Conservation (phyloP, 2,888 invertebrate genomes). For the Geotrupes spiniger region DNA sequence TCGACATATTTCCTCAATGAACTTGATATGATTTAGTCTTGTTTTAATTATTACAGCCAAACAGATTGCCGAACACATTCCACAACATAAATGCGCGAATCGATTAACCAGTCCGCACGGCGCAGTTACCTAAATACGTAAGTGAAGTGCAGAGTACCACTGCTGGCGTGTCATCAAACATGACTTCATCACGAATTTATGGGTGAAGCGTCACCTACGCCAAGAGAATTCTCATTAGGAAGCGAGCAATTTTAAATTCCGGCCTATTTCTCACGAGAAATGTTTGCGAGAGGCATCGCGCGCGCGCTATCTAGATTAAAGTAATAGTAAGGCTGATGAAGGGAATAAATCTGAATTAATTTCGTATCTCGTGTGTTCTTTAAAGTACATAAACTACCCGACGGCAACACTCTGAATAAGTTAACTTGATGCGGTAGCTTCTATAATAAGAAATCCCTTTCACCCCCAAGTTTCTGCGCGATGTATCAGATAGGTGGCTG, state of each 20-base stretch:
- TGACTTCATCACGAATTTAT: no score
- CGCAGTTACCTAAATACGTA: no score
- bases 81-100: no score
- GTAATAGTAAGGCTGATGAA: constrained; percentile 19
- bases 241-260: constrained; percentile 18
- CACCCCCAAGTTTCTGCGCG: neutral
- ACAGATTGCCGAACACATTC: no score
- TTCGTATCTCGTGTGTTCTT: constrained; percentile 19
- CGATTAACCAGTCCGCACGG: no score
- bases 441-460: constrained; percentile 13
- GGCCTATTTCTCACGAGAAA: constrained; percentile 17
- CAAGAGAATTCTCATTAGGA: constrained; percentile 3
- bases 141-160: no score
- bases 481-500: neutral
- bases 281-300: constrained; percentile 15
- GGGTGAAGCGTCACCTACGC: neutral
- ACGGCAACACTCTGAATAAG: constrained; percentile 18
- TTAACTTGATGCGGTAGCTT: constrained; percentile 14
- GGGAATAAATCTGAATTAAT: constrained; percentile 22
- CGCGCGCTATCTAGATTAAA: constrained; percentile 19
- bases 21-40: no score
- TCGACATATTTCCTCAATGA: no score
- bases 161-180: no score
- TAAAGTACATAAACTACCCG: constrained; percentile 17
- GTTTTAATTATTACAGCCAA: no score